phyloP scores from a whole-genome alignment of 2,888 invertebrate genomes.

The Bursaphelenchus okinawaensis region DNA sequence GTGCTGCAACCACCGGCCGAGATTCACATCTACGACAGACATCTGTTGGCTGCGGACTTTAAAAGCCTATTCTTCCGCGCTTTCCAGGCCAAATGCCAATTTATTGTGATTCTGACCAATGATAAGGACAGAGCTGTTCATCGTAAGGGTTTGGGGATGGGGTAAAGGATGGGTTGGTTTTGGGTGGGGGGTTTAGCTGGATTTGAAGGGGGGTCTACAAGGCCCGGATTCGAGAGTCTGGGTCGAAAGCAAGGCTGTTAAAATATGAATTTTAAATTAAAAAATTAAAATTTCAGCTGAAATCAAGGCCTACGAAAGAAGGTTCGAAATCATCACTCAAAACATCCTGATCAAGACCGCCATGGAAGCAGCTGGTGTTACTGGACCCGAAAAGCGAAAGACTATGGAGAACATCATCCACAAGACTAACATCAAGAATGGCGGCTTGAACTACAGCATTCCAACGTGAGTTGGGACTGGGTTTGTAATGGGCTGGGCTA shows the following conservation, averaged over 20 bases:
- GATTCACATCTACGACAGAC: neutral
- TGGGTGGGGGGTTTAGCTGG: too few species aligned
- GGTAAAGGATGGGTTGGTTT: too few species aligned
- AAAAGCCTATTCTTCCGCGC: conserved; percentile 9
- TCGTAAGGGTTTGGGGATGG: too few species aligned
- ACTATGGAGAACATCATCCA: conserved; percentile 35
- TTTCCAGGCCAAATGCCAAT: conserved; percentile 12
- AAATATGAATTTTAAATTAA: too few species aligned
- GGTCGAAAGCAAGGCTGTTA: neutral
- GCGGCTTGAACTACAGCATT: conserved; percentile 35
- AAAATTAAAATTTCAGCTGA: neutral
- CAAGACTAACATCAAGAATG: conserved; percentile 37
- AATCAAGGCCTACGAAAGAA: conserved; percentile 21
- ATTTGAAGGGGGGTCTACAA: neutral
- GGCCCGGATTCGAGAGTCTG: neutral
- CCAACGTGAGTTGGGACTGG: too few species aligned
- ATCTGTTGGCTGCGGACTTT: neutral
- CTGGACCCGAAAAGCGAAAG: neutral
- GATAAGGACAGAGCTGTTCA: conserved; percentile 20
- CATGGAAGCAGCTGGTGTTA: conserved; percentile 7
- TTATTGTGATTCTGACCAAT: conserved; percentile 22
- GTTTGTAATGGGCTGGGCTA: too few species aligned
- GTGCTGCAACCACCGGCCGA: neutral
- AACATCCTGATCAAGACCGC: conserved; percentile 27
- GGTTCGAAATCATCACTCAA: conserved; percentile 27